Evolutionary conservation across 2,888 invertebrate species (phyloP), one percentile per base, ranked within the genome.

Genomic region (Liopterus haemorrhoidalis): DNA sequence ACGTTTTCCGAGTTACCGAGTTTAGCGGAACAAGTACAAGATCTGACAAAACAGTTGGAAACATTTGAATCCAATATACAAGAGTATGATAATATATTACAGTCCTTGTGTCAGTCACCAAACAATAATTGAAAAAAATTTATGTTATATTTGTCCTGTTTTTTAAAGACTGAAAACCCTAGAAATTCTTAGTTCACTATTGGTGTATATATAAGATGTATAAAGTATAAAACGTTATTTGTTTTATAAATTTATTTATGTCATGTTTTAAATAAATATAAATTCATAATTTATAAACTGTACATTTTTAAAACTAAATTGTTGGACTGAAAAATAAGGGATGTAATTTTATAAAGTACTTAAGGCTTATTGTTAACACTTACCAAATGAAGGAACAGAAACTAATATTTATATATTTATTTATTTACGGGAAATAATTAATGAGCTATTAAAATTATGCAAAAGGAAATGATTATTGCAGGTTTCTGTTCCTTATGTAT

Each of bases 61-160:
- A 76, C 74, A 56, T 86, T 81, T 64, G 88, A 89, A 63, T 80
- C 80, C 8, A 81, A 80, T 36, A 76, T 84, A 54, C 76, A 78
- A 2, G 82, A 83, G 60, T 87, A 84, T 63, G 87, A 89, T 59
- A 80, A 76, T 54, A 78, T 88, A 70, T 74, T 87, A 16, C 78
- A 81, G 22, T 79, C 82, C 8, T 73, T 86, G 62, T 79, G 78
- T 62, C 75, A 76, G 60, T 74, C 76, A 31, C 77, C 79, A 1
- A 79, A 79, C 57, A 78, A 78, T 68, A 74, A 74, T 56, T 71
- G 69, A 46, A 38, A n/a, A 15, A 14, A 42, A 16, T 14, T 37
- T 27, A 4, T 14, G 25, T 19, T 25, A 12, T 22, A 24, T 12
- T 32, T 19, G 14, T 38, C 27, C n/a, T 14, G 25, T 38, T 38